phyloP scores from a whole-genome alignment of 2,113 vertebrate species.

The Eira barbara region DNA sequence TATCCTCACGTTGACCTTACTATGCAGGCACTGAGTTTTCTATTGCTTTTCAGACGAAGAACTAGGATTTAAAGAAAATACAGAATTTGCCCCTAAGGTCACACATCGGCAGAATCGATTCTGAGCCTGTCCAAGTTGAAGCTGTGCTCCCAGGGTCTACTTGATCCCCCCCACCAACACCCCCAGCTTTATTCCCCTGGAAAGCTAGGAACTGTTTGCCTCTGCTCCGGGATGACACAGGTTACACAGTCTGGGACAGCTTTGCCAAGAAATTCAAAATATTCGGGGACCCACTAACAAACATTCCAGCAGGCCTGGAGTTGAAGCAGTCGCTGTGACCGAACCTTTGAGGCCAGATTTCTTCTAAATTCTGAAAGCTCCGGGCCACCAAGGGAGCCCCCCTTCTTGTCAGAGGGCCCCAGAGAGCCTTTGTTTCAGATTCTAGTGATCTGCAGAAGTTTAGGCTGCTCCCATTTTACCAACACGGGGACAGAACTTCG shows the following conservation, averaged over 20 bases:
- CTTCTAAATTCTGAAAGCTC: not conserved
- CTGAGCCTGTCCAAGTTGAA: not conserved
- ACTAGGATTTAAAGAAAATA: not conserved
- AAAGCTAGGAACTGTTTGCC: not conserved
- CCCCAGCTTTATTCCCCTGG: not conserved
- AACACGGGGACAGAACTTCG: not conserved
- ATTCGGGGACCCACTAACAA: not conserved
- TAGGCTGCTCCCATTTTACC: not conserved
- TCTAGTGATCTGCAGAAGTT: not conserved
- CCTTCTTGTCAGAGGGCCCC: not conserved
- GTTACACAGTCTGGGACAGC: not conserved
- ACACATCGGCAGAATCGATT: not conserved
- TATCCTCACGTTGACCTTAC: not conserved
- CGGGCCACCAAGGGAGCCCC: not conserved
- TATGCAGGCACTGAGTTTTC: not conserved
- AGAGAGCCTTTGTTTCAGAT: not conserved
- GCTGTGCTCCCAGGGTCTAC: not conserved
- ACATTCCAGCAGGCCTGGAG: not conserved
- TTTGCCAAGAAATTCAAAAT: not conserved
- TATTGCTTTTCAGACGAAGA: not conserved
- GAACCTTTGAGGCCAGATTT: not conserved
- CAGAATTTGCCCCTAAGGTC: not conserved
- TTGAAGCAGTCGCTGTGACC: not conserved
- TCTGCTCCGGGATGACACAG: not conserved
- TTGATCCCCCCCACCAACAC: not conserved